Percentiles rank a stretch among this genome's conserved stretches.
Evolutionary conservation across 1,140 invertebrate species (phyloP).

Genomic region (Polyergus mexicanus): DNA sequence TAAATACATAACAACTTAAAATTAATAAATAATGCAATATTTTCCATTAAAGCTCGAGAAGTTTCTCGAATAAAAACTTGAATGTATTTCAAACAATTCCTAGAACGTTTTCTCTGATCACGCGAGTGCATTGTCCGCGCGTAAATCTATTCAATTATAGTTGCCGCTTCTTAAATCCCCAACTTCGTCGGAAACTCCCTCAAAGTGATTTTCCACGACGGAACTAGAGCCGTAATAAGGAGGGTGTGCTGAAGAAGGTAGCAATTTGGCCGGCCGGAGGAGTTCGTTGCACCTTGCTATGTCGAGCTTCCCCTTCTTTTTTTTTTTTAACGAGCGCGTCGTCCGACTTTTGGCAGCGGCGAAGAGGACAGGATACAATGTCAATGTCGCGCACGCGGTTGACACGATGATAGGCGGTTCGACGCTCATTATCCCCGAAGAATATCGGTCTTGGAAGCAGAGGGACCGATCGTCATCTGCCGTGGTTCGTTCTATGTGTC

Average conservation of each 20-base stretch:
- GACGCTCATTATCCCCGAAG: constrained; percentile 27
- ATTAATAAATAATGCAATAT: background rate
- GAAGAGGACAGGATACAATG: constrained; percentile 14
- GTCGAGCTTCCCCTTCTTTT: background rate
- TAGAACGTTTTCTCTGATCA: background rate
- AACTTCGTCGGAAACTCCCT: constrained; percentile 32
- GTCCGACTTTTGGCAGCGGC: constrained; percentile 23
- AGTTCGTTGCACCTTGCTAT: constrained; percentile 45
- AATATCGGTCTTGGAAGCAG: constrained; percentile 50
- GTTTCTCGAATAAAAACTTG: background rate
- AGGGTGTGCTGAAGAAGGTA: constrained; percentile 61
- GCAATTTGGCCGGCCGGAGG: constrained; percentile 49
- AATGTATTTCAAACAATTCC: background rate
- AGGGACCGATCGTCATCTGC: constrained; percentile 69
- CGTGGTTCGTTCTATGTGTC: constrained; percentile 67
- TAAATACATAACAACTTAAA: background rate
- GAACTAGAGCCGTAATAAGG: constrained; percentile 55
- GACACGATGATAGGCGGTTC: constrained; percentile 28
- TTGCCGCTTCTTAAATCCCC: constrained; percentile 27
- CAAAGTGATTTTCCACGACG: constrained; percentile 60
- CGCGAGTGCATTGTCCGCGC: background rate
- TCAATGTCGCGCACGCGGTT: constrained; percentile 37
- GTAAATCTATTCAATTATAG: constrained; percentile 1
- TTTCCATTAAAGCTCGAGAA: background rate
- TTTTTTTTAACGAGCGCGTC: constrained; percentile 8